Evolutionary conservation across 2,113 vertebrate genomes (phyloP), one percentile per base, ranked within the genome.

Genomic region (Pterocles burchelli): DNA sequence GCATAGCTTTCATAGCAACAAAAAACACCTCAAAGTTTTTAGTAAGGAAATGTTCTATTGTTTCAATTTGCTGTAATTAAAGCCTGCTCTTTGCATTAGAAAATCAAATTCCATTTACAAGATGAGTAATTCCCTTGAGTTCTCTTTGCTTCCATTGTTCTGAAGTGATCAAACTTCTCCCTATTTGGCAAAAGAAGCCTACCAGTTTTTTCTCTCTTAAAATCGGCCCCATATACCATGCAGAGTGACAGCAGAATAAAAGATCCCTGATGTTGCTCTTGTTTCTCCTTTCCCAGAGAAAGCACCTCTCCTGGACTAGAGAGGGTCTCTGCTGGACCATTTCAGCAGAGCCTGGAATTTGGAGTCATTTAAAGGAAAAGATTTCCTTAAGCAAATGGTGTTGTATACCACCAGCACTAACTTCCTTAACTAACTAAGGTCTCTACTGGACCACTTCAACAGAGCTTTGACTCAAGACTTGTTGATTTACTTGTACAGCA

Each of bases 71-170:
- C 33, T 90, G 72, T 80, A 93, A 95, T 93, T 84, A 92, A 80
- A 95, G 86, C 83, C 75, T 86, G 76, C 65, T 93, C n/a, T 93
- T 94, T 63, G 59, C 90, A 88, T 92, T 80, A 92, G 82, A 94
- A 93, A 93, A 97, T 77, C 67, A 77, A 94, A 90, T 73, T 90
- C 59, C 48, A 59, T 83, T 88, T 95, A 38, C 29, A 58, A 73
- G 67, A 92, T 38, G 2, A 94, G 66, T 59, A 92, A 92, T 90
- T 93, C 83, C 65, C 72, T 57, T 68, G 82, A 70, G 51, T 62
- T 83, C 51, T 77, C 55, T 51, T 77, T 74, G 85, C 46, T 88
- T 80, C 75, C 43, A 58, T 93, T 92, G 88, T 92, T 94, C 72
- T 49, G 31, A 55, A 86, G 63, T 4, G 4, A 90, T 79, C 15